Base-by-base conservation (phyloP, 2,113 vertebrate species). In the Engystomops pustulosus region DNA sequence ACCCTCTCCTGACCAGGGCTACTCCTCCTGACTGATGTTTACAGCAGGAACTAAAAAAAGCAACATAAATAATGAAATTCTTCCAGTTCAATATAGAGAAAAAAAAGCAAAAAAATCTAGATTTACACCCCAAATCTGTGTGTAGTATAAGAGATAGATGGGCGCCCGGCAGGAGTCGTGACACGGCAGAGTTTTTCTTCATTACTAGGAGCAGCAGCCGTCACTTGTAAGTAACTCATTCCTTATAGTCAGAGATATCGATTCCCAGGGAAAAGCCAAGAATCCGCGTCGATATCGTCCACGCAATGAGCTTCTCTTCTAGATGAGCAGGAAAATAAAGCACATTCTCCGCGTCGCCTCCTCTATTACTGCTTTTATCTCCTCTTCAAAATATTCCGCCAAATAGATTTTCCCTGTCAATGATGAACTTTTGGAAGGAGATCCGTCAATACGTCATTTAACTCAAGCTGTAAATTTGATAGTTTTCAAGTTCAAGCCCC, bases 211-310 rank as follows among this genome's bases (percentile, higher is more conserved):
- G 45, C 53, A 15, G 7, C 34, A 47, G 34, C 80, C 41, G n/a
- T 68, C 72, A 68, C 53, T 78, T 84, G 76, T 69, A 69, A 78
- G 60, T 78, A 78, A 77, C 44, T 78, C 60, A 84, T 78, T 84
- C 27, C 72, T 78, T 68, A 84, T 36, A 69, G 72, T 77, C 71
- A 77, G 41, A 62, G 6, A 23, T 84, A 84, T 84, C 30, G 82
- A 84, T 84, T n/a, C 62, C 14, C 45, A 2, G 30, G 44, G 32
- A 84, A 84, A 69, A 77, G 82, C 58, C 58, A 65, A 67, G 82
- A 84, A 76, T 36, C 25, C 38, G 38, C 77, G 72, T 84, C 71
- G 36, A 84, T 84, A 77, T 84, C 55, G 34, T 65, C 72, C 77
- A 84, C 68, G 82, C 49, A 45, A 75, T 62, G 70, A 17, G 60